Conservation (phyloP, 2,888 invertebrate genomes). For the Polydesmus complanatus region DNA sequence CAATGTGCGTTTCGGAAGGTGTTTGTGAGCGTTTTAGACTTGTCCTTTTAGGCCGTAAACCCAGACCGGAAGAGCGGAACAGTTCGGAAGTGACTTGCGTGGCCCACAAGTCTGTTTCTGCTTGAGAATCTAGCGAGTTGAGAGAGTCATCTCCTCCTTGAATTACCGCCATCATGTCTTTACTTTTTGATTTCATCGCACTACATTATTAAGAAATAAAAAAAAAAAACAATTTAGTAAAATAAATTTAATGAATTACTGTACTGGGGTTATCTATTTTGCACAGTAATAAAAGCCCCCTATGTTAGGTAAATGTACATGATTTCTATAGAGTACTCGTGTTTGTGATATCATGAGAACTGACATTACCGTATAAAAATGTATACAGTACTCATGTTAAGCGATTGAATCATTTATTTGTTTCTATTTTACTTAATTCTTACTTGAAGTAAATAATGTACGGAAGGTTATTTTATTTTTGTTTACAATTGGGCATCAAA, state of each 20-base stretch:
- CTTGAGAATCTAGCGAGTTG: slow-evolving; percentile 12
- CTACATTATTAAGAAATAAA: background rate
- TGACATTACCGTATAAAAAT: too few species aligned
- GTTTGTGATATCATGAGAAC: too few species aligned
- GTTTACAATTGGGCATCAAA: too few species aligned
- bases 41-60: slow-evolving; percentile 14
- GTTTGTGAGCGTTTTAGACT: slow-evolving; percentile 7
- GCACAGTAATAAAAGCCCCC: background rate
- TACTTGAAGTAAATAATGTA: too few species aligned
- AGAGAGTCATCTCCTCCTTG: slow-evolving; percentile 14
- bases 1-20: slow-evolving; percentile 7
- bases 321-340: too few species aligned
- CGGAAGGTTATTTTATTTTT: too few species aligned
- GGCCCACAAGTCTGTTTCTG: slow-evolving; percentile 15
- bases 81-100: slow-evolving; percentile 12
- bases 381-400: too few species aligned
- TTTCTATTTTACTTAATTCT: too few species aligned
- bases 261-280: background rate
- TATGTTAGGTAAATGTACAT: too few species aligned
- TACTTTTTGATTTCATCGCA: slow-evolving; percentile 18
- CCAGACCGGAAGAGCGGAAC: slow-evolving; percentile 14
- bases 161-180: slow-evolving; percentile 18
- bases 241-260: too few species aligned
- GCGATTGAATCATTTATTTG: too few species aligned
- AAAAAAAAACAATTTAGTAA: background rate